These are phyloP conservation scores for Microctenopoma lineatum DNA, from an alignment of 2,797 vertebrate species.

Conservation along the genomic window DNA sequence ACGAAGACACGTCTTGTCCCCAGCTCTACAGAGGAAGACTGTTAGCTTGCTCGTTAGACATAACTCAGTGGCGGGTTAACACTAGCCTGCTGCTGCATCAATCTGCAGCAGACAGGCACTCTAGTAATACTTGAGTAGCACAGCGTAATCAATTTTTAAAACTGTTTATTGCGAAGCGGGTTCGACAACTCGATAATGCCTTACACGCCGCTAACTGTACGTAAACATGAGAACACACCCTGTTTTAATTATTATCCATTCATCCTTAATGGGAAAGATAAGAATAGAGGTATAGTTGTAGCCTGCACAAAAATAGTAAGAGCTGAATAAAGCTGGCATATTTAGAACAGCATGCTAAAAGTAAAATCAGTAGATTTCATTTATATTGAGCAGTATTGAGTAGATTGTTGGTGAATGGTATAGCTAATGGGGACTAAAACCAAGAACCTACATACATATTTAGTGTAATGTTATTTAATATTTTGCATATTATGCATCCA, in stretches of 20 bases:
- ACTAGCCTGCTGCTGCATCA: too few relatives aligned
- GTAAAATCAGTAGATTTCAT: background rate
- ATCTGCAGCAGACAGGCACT: too few relatives aligned
- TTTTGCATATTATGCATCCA: slow-evolving; percentile 1
- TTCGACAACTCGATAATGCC: too few relatives aligned
- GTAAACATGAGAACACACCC: slow-evolving; percentile 2
- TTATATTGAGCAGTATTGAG: background rate
- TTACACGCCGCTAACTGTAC: background rate
- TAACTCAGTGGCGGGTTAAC: too few relatives aligned
- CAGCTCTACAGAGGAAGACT: too few relatives aligned
- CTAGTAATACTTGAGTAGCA: too few relatives aligned
- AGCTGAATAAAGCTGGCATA: background rate
- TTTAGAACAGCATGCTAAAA: background rate
- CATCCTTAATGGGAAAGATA: slow-evolving; percentile 4
- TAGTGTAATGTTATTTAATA: slow-evolving; percentile 12
- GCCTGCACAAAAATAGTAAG: background rate
- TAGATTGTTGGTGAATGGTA: background rate
- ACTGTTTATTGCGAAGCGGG: too few relatives aligned
- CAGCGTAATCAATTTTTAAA: too few relatives aligned
- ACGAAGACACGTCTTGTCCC: too few relatives aligned
- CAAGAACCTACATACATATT: background rate
- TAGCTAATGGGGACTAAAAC: background rate
- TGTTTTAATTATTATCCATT: slow-evolving; percentile 15
- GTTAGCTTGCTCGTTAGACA: too few relatives aligned
- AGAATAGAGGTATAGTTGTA: background rate